These are phyloP conservation scores for Phortica magna DNA, from an alignment of 2,888 invertebrate species.

Conservation along the genomic window DNA sequence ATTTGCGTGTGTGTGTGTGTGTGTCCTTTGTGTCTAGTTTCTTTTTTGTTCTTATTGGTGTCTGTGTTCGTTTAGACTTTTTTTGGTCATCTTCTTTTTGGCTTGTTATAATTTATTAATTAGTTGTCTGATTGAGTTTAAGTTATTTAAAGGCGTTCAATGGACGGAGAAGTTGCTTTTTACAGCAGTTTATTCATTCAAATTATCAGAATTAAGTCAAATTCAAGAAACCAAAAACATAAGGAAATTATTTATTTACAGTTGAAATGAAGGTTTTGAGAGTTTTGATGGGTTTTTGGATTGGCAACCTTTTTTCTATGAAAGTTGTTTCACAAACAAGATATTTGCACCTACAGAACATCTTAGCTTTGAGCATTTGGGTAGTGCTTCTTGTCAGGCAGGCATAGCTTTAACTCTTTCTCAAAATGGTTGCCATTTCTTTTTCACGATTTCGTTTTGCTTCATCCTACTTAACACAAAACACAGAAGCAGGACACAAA, in stretches of 20 bases:
- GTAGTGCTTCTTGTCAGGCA: not conserved
- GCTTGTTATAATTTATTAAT: slow-evolving; percentile 43
- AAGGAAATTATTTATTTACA: no score
- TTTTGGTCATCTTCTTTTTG: slow-evolving; percentile 21
- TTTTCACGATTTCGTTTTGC: slow-evolving; percentile 15
- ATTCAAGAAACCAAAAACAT: not conserved
- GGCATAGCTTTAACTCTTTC: not conserved
- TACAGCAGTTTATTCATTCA: not conserved
- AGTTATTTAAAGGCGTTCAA: not conserved
- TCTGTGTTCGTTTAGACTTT: slow-evolving; percentile 14
- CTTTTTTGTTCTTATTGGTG: not conserved
- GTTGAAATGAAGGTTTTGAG: no score
- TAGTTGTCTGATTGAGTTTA: slow-evolving; percentile 30
- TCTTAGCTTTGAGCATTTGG: not conserved
- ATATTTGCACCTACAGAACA: no score
- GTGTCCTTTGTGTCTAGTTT: slow-evolving; percentile 18
- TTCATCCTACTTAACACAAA: slow-evolving; percentile 6
- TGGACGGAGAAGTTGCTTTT: not conserved
- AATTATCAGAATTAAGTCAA: not conserved
- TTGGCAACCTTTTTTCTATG: no score
- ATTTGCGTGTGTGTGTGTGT: slow-evolving; percentile 47
- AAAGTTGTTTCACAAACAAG: no score
- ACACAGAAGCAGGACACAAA: slow-evolving; percentile 16
- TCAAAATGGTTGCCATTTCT: slow-evolving; percentile 37
- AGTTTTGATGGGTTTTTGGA: no score